Evolutionary conservation across 1,140 invertebrate species (phyloP).

Genomic region (Antheraea pernyi): DNA sequence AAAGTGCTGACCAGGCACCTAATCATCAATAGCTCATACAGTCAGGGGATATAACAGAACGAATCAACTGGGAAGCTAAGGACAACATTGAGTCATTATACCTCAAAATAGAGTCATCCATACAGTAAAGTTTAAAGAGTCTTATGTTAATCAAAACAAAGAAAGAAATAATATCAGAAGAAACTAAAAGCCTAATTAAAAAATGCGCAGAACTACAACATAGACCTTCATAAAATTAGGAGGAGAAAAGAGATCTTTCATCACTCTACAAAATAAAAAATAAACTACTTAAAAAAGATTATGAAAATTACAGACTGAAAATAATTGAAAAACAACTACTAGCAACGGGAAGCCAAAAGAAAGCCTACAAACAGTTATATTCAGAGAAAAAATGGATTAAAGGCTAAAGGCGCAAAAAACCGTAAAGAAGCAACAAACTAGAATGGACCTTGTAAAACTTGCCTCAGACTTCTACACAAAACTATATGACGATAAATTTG

Average conservation of each 20-base stretch:
- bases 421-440: constrained; percentile 13
- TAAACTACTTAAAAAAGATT: constrained; percentile 32
- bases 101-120: no score
- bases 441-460: constrained; percentile 24
- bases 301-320: constrained; percentile 30
- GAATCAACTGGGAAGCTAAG: no score
- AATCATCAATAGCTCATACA: no score
- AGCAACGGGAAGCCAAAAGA: constrained; percentile 17
- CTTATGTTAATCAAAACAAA: not conserved
- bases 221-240: constrained; percentile 19
- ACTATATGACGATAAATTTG: constrained; percentile 24
- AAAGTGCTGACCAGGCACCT: no score
- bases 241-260: constrained; percentile 29
- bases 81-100: no score
- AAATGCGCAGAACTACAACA: constrained; percentile 22
- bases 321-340: constrained; percentile 21
- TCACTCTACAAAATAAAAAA: constrained; percentile 29
- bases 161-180: no score
- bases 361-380: no score
- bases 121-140: no score
- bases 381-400: constrained; percentile 26
- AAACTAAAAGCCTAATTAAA: no score
- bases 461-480: no score
- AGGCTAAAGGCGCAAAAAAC: constrained; percentile 12
- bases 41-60: no score